phyloP scores from a whole-genome alignment of 2,113 vertebrate genomes.

The Charina bottae region DNA sequence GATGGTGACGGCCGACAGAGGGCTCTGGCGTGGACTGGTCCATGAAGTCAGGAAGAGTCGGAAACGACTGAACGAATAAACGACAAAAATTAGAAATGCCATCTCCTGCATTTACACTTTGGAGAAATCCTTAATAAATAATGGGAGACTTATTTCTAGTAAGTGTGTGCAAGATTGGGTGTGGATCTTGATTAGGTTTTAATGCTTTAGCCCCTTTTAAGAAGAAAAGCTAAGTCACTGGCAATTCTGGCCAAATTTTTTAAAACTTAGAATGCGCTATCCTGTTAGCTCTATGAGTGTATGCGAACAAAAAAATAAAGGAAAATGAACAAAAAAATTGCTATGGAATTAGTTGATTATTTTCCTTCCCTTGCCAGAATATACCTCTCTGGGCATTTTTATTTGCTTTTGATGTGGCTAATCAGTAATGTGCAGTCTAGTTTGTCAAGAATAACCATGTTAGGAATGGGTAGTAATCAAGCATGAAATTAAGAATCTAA shows the following conservation, averaged over 20 bases:
- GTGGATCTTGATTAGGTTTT: not conserved
- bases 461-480: not conserved
- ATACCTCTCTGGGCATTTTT: slow-evolving; percentile 16
- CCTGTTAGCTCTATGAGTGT: too few species aligned
- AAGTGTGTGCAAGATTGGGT: not conserved
- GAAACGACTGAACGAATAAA: too few species aligned
- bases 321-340: too few species aligned
- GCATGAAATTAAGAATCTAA: not conserved
- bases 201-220: not conserved
- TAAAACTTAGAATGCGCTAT: too few species aligned
- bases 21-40: too few species aligned
- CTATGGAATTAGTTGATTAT: too few species aligned
- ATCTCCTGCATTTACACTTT: not conserved
- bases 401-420: not conserved
- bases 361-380: not conserved
- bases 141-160: not conserved
- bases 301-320: too few species aligned
- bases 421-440: slow-evolving; percentile 6
- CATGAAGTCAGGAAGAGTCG: too few species aligned
- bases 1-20: too few species aligned
- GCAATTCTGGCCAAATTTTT: too few species aligned
- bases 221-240: too few species aligned
- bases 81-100: too few species aligned
- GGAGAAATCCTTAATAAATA: not conserved
- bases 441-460: slow-evolving; percentile 11